Evolutionary conservation across 2,888 invertebrate species (phyloP).

Genomic region (Plebejus melissa): DNA sequence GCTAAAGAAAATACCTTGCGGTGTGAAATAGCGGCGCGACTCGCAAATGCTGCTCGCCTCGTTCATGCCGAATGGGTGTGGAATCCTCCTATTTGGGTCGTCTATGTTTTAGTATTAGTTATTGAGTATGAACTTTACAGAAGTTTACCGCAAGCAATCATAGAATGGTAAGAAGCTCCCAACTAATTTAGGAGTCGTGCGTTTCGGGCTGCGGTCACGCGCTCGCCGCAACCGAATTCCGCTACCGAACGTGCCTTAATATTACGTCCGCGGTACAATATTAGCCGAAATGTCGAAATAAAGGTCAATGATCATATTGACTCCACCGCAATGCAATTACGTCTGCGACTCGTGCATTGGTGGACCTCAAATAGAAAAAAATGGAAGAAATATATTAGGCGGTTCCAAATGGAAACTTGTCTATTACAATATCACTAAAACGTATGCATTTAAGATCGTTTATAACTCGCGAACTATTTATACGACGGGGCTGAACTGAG

Average conservation of each 20-base stretch:
- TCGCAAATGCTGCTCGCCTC: constrained; percentile 67
- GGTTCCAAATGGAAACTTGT: background rate
- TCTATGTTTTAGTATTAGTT: constrained; percentile 60
- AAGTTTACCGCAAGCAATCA: constrained; percentile 69
- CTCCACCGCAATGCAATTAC: constrained; percentile 25
- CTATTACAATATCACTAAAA: background rate
- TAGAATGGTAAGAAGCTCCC: constrained; percentile 56
- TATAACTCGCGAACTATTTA: background rate
- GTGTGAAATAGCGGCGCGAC: constrained; percentile 60
- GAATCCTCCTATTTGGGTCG: constrained; percentile 65
- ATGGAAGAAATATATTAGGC: background rate
- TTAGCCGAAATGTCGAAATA: constrained; percentile 32
- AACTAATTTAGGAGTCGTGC: constrained; percentile 68
- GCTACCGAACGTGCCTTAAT: constrained; percentile 50
- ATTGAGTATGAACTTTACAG: constrained; percentile 58
- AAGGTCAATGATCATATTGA: constrained; percentile 34
- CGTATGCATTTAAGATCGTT: background rate
- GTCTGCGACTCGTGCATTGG: background rate
- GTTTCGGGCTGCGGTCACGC: constrained; percentile 66
- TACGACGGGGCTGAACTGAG: background rate
- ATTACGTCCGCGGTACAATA: constrained; percentile 35
- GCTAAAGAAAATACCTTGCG: constrained; percentile 50
- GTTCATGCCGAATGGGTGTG: constrained; percentile 61
- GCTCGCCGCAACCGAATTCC: constrained; percentile 60
- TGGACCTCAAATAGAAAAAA: background rate